Base-by-base conservation (phyloP, 2,888 invertebrate genomes). In the Cryptus viduatorius region DNA sequence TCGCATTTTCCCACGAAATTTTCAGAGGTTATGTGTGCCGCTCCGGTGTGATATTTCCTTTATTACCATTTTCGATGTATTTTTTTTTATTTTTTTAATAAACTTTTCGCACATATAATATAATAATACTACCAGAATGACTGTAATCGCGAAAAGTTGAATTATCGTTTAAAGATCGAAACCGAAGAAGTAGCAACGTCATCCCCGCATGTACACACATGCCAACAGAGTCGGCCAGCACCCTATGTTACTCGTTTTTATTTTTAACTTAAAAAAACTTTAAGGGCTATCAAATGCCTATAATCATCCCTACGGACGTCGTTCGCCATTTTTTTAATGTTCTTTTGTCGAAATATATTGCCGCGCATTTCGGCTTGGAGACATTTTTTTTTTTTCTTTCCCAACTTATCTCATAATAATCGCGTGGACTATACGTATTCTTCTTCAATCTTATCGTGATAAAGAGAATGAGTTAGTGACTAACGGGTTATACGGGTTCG, bases 201-300 rank as follows among this genome's bases (percentile, higher is more conserved):
- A 92, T 89, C 92, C 92, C 92, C 89, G 89, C 90, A 91, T 90
- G 89, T 90, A 88, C 86, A 88, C 87, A 89, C 91, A 90, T 88
- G 90, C 90, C 90, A 92, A 91, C 92, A 91, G 92, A 93, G 92
- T 90, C 92, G 92, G 90, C 89, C 88, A 91, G 89, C 90, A 91
- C 90, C 90, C 90, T 89, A 89, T 89, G 88, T 84, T 77, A 84
- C 87, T 87, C 86, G 88, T 85, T 83, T 48, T 29, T 69, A 69
- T 8, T 46, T 64, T 50, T 48, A 44, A 65, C 42, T 16, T 44
- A 59, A n/a, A 16, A 24, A 53, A 31, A 7, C 37, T 19, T 37
- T 3, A 53, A 53, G 19, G 53, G 46, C 42, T 48, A 46, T 42
- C 4, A 10, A 19, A 59, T 1, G 10, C 29, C 1, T 1, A 19